Conservation (phyloP, 2,888 invertebrate species). For the Penaeus monodon region DNA sequence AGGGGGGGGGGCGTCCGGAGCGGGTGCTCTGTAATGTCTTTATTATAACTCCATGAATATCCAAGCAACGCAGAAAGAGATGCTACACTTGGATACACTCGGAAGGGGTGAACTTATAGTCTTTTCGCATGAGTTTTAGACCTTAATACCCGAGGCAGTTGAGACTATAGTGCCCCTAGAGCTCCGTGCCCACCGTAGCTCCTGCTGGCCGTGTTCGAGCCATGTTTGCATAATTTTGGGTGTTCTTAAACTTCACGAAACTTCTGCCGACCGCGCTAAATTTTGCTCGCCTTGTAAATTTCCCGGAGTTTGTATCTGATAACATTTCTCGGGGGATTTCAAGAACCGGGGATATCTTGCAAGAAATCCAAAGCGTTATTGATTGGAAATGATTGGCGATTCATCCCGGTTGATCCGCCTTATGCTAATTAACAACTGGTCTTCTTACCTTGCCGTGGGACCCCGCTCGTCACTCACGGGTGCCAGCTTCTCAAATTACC, state of each 20-base stretch:
- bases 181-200: slow-evolving; percentile 13
- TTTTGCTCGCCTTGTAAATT: background rate
- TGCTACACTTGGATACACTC: slow-evolving; percentile 9
- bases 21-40: slow-evolving; percentile 36
- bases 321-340: background rate
- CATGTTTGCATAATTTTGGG: slow-evolving; percentile 45
- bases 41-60: slow-evolving; percentile 34
- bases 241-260: slow-evolving; percentile 24
- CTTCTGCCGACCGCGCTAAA: background rate
- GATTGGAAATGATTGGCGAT: slow-evolving; percentile 13
- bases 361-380: background rate
- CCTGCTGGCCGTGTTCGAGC: slow-evolving; percentile 18
- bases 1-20: slow-evolving; percentile 3
- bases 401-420: background rate
- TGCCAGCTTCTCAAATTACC: background rate
- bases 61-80: slow-evolving; percentile 15
- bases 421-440: background rate
- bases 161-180: slow-evolving; percentile 15
- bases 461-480: background rate
- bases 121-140: background rate
- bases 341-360: background rate
- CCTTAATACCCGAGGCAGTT: slow-evolving; percentile 1
- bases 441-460: background rate
- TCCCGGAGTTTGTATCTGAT: too few relatives aligned
- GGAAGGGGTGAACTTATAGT: slow-evolving; percentile 8